These are phyloP conservation scores for Eulemur rufifrons DNA, from an alignment of 2,113 vertebrate species.

Conservation along the genomic window DNA sequence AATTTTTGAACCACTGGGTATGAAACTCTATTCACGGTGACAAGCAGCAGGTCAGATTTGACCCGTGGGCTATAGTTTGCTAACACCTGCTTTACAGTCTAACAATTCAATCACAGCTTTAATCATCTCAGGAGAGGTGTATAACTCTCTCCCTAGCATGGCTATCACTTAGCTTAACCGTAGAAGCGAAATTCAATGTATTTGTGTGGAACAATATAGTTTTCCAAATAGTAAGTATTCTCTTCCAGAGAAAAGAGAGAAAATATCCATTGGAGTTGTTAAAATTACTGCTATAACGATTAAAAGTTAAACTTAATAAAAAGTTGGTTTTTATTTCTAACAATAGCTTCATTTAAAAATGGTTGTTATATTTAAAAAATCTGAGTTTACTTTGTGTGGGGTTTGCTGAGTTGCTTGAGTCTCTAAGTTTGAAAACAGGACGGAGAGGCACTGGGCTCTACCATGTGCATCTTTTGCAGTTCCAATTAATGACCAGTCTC, in stretches of 20 bases:
- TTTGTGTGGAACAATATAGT: neutral
- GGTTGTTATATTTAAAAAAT: neutral
- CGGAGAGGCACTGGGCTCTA: neutral
- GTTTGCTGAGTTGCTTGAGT: neutral
- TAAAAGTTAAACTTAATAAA: conserved; percentile 3
- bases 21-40: neutral
- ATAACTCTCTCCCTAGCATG: neutral
- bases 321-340: conserved; percentile 5
- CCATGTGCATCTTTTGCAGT: neutral
- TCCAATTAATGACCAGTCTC: neutral
- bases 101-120: neutral
- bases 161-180: neutral
- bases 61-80: neutral
- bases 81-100: neutral
- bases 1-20: neutral
- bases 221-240: neutral
- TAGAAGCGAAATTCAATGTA: neutral
- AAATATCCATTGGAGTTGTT: neutral
- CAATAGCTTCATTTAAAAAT: neutral
- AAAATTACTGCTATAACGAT: neutral
- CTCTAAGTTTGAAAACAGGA: neutral
- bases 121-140: neutral
- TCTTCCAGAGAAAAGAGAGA: neutral
- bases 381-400: neutral
- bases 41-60: neutral